Base-by-base conservation (phyloP, 2,888 invertebrate genomes). In the Drosophila quinaria region DNA sequence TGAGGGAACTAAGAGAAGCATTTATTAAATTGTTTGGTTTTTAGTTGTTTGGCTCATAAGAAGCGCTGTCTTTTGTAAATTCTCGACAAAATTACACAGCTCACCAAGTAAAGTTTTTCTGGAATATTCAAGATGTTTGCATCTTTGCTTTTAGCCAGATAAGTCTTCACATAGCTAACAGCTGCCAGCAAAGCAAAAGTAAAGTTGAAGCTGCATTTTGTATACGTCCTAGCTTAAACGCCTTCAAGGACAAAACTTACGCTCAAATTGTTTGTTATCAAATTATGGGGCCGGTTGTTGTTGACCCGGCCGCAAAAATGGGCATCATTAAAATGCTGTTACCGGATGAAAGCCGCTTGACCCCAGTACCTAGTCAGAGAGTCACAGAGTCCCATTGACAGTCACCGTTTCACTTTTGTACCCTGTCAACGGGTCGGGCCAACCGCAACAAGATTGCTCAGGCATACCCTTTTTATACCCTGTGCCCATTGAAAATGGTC, bases 251-350 rank as follows among this genome's bases (percentile, higher is more conserved):
- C 56, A 86, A 82, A 86, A 80, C 85, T 87, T 71, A 87, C 69
- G 70, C 75, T 67, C 78, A 87, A 89, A 84, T 87, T 87, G 87
- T 89, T 84, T 89, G 84, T 89, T 89, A 87, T 84, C 87, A 84
- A 89, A 84, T 84, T 81, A 84, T 84, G 89, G 83, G 71, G 75
- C 64, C 74, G 71, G 56, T 55, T 74, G 62, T 39, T 29, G 70
- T 44, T 35, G 54, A 60, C 50, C 54, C 47, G 50, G 66, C 75
- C 66, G 46, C 67, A 73, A 74, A 83, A 89, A 84, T 80, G 70
- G 83, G 66, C 90, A 86, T 90, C 86, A 89, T 90, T 86, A 90
- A 86, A 89, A 90, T 89, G 73, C 81, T 90, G 80, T 90, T 90
- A 82, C 86, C 84, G 81, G 72, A 71, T 63, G 54, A 49, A 41